phyloP scores from a whole-genome alignment of 2,113 vertebrate genomes.

The Campylorhamphus procurvoides region DNA sequence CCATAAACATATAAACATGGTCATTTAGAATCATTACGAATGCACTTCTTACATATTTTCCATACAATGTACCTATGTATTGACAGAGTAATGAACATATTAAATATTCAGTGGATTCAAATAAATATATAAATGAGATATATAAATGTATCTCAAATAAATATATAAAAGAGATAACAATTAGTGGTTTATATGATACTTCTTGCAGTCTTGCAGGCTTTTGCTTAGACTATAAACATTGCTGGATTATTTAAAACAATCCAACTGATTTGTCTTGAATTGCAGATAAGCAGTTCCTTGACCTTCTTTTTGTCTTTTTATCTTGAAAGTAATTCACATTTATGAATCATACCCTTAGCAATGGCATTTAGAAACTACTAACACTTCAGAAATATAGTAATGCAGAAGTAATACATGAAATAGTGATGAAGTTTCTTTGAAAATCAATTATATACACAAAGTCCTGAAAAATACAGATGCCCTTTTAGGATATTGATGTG shows the following conservation, averaged over 20 bases:
- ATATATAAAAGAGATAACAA: neutral
- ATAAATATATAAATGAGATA: neutral
- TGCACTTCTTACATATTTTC: neutral
- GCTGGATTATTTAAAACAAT: neutral
- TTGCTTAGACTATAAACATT: neutral
- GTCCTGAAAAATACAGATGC: conserved; percentile 16
- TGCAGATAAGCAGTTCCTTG: conserved; percentile 24
- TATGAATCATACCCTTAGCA: conserved; percentile 60
- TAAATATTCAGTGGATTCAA: neutral
- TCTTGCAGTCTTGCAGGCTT: neutral
- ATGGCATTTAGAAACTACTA: conserved; percentile 60
- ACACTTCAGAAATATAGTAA: conserved; percentile 57
- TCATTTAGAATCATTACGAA: neutral
- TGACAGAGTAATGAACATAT: neutral
- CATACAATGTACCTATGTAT: neutral
- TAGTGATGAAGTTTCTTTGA: neutral
- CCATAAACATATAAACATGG: neutral
- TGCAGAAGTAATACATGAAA: neutral
- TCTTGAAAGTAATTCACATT: conserved; percentile 48
- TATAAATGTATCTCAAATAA: neutral
- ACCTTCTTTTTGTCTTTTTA: conserved; percentile 20
- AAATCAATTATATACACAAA: conserved; percentile 25
- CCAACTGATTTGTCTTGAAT: neutral
- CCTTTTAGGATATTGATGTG: conserved; percentile 3
- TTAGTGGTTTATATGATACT: neutral